phyloP scores from a whole-genome alignment of 2,797 vertebrate genomes.

The Acanthurus leucopareius region DNA sequence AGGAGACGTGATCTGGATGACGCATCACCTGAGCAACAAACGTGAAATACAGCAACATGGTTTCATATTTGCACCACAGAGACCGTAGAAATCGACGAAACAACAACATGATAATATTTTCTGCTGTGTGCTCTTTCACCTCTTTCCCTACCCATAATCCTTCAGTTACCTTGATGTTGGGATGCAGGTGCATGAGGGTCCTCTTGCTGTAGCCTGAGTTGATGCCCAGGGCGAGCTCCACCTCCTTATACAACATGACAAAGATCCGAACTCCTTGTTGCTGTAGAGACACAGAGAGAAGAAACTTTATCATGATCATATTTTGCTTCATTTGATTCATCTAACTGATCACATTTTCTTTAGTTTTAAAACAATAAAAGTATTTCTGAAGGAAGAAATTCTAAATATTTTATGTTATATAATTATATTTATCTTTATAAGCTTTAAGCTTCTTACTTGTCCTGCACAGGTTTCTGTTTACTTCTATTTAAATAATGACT shows the following conservation, averaged over 20 bases:
- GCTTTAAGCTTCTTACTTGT: no score
- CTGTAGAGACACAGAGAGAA: conserved; percentile 74
- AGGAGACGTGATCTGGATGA: conserved; percentile 97
- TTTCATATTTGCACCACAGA: not conserved
- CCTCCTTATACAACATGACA: conserved; percentile 97
- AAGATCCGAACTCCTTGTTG: conserved; percentile 96
- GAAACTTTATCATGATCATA: not conserved
- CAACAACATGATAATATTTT: not conserved
- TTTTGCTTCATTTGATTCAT: not conserved
- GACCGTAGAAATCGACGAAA: not conserved
- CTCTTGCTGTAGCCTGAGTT: conserved; percentile 98
- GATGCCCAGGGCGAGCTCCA: conserved; percentile 97
- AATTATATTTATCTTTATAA: no score
- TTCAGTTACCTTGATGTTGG: conserved; percentile 93
- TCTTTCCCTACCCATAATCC: not conserved
- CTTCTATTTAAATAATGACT: no score
- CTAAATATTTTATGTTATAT: no score
- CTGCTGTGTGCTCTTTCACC: not conserved
- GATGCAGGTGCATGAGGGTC: conserved; percentile 91
- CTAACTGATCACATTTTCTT: not conserved
- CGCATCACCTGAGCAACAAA: conserved; percentile 92
- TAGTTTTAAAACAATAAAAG: not conserved
- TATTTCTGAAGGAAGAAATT: conserved; percentile 5
- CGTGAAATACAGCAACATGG: not conserved
- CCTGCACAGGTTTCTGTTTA: no score